Evolutionary conservation across 2,797 vertebrate genomes (phyloP).

Genomic region (Tarsius wallacei): DNA sequence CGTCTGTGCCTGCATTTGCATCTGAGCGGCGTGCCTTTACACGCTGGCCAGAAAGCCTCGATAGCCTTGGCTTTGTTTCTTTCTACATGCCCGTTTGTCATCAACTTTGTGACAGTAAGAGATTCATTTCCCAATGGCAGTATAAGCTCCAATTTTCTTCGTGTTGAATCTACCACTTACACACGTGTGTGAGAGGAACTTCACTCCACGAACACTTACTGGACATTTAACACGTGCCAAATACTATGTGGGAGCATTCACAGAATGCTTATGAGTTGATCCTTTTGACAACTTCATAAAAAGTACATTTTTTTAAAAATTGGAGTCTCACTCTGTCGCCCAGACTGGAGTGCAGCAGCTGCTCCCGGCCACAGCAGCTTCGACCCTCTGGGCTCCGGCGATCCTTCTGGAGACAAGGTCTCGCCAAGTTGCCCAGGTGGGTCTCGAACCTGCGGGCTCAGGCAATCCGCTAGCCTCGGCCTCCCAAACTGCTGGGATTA

Average conservation of each 20-base stretch:
- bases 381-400: no score
- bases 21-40: not conserved
- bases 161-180: not conserved
- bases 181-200: not conserved
- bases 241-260: not conserved
- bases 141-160: not conserved
- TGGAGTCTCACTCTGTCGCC: no score
- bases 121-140: not conserved
- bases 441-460: no score
- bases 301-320: not conserved
- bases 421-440: no score
- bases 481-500: no score
- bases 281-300: not conserved
- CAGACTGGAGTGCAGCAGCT: no score
- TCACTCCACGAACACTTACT: not conserved
- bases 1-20: not conserved
- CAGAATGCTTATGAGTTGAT: not conserved
- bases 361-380: no score
- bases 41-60: not conserved
- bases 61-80: not conserved
- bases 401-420: no score
- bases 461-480: no score
- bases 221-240: not conserved
- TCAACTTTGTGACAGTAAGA: not conserved
- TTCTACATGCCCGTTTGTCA: not conserved